phyloP scores from a whole-genome alignment of 2,888 invertebrate species.

The Noctua pronuba region DNA sequence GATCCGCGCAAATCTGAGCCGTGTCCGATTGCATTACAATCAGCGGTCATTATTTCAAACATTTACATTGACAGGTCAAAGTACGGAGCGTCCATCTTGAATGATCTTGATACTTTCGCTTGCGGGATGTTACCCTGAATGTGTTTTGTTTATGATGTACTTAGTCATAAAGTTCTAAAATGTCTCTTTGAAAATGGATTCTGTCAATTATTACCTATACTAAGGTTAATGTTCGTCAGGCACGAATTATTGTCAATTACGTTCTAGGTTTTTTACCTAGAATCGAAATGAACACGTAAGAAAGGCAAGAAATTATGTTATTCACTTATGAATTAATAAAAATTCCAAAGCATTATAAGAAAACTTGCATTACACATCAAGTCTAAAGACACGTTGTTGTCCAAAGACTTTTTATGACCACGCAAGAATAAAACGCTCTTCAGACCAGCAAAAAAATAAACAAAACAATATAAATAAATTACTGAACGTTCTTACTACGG shows the following conservation, averaged over 20 bases:
- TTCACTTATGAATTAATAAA: conserved; percentile 9
- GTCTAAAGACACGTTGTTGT: conserved; percentile 35
- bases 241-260: not conserved
- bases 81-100: conserved; percentile 59
- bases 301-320: conserved; percentile 21
- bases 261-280: not conserved
- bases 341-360: conserved; percentile 6
- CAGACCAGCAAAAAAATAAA: conserved; percentile 40
- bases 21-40: conserved; percentile 81
- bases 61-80: conserved; percentile 74
- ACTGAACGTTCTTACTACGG: conserved; percentile 44
- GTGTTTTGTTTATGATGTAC: conserved; percentile 36
- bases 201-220: not conserved
- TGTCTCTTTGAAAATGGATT: not conserved
- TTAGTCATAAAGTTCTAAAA: not conserved
- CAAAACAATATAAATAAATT: conserved; percentile 47
- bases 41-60: conserved; percentile 78
- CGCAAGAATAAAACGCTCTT: conserved; percentile 39
- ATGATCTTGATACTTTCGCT: conserved; percentile 62
- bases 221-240: not conserved
- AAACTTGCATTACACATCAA: conserved; percentile 30
- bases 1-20: conserved; percentile 68
- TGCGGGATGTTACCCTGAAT: conserved; percentile 5
- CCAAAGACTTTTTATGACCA: conserved; percentile 40
- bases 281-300: not conserved